Evolutionary conservation across 2,113 vertebrate genomes (phyloP), one percentile per base, ranked within the genome.

Genomic region (Tachycineta bicolor): DNA sequence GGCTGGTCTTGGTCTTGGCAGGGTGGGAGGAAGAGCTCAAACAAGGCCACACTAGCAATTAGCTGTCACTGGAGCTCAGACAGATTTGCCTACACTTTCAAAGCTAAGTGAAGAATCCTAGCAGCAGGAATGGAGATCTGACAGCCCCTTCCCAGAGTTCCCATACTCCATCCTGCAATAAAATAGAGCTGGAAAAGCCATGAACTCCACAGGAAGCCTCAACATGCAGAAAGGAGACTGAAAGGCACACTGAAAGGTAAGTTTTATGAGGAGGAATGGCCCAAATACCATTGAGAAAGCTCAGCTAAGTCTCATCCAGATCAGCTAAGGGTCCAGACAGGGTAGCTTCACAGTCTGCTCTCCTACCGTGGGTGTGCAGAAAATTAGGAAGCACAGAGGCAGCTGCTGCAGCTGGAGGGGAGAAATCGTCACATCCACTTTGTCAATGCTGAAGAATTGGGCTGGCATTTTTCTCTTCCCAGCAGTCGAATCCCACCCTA

Each of bases 401-500:
- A 96, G 92, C 69, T 68, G 2, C 14, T 91, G 87, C 58, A 87
- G 90, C 95, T 95, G 55, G 62, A 96, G 78, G 94, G 89, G 10
- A 96, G 74, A 91, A 94, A 89, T 91, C 11, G 0, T 96, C 94
- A 94, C 83, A 94, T 87, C 49, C 78, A 87, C 89, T 96, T 89
- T 76, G 75, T 93, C 89, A 94, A 21, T 0, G 0, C 80, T 21
- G 0, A 92, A 91, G 89, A 94, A 96, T 95, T n/a, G 44, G 75
- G 81, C 74, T 96, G 94, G 95, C 88, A 19, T 82, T 87, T 92
- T 91, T 94, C 79, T 90, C 88, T 95, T 94, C 92, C 83, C 83
- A 83, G 81, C 76, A 92, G 90, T 95, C 26, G 1, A 96, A 95
- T 96, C 81, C 94, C 94, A 96, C 92, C 91, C 90, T 79, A 93